These are phyloP conservation scores for Podocnemis expansa DNA, from an alignment of 2,113 vertebrate species.

Conservation along the genomic window DNA sequence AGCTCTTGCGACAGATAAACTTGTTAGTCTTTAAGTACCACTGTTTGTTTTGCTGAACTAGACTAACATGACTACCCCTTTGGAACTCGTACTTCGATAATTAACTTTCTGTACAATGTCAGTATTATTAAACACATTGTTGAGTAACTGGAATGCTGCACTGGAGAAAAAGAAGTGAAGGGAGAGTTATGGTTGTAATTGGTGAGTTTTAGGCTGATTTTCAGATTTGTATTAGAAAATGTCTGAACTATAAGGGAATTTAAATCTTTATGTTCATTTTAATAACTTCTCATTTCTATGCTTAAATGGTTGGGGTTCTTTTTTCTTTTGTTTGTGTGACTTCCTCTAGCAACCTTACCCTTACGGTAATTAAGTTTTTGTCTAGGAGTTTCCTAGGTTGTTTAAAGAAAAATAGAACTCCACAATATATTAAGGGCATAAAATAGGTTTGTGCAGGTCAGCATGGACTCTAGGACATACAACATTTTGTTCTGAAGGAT, in stretches of 20 bases:
- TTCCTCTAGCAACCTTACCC: slow-evolving; percentile 60
- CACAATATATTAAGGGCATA: slow-evolving; percentile 9
- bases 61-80: too few species aligned
- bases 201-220: slow-evolving; percentile 66
- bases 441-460: background rate
- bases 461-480: background rate
- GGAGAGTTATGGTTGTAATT: slow-evolving; percentile 61
- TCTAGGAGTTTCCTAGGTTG: slow-evolving; percentile 50
- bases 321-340: slow-evolving; percentile 51
- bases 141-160: slow-evolving; percentile 35
- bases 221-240: slow-evolving; percentile 64
- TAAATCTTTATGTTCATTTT: slow-evolving; percentile 57
- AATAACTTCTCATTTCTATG: slow-evolving; percentile 64
- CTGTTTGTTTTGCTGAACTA: too few species aligned
- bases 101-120: slow-evolving; percentile 51
- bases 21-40: too few species aligned
- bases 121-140: slow-evolving; percentile 47
- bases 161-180: slow-evolving; percentile 51
- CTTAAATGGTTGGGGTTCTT: slow-evolving; percentile 48
- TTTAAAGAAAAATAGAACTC: slow-evolving; percentile 27
- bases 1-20: too few species aligned
- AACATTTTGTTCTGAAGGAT: background rate
- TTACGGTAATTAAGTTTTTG: slow-evolving; percentile 59
- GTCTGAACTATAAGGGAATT: slow-evolving; percentile 66
- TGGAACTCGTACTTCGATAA: slow-evolving; percentile 55